A percentile compares a stretch with the other conserved stretches of the same genome.
These are phyloP conservation scores for Laspeyria flexula DNA, from an alignment of 2,888 invertebrate genomes.

Conservation along the genomic window DNA sequence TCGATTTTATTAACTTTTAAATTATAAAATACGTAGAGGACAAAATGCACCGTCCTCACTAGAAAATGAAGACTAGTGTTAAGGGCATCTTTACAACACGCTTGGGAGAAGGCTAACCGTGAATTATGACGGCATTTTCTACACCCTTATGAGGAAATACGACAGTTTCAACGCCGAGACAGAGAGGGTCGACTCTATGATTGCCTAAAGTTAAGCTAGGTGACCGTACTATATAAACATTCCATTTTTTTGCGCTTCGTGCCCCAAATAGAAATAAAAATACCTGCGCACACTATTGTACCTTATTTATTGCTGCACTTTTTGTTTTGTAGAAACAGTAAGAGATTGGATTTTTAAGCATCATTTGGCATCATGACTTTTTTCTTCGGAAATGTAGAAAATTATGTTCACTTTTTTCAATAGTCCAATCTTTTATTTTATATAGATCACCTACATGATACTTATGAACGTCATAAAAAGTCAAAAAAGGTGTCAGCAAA, in stretches of 20 bases:
- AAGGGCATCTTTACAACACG: conserved; percentile 84
- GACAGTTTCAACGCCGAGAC: conserved; percentile 74
- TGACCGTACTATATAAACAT: conserved; percentile 49
- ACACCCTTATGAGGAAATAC: conserved; percentile 85
- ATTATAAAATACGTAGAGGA: conserved; percentile 53
- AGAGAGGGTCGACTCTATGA: conserved; percentile 72
- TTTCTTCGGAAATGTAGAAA: no score
- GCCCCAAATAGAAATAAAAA: conserved; percentile 30
- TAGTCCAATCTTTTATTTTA: no score
- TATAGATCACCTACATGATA: no score
- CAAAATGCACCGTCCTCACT: conserved; percentile 66
- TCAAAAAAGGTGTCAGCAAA: no score
- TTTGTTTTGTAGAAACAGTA: no score
- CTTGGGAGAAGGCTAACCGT: conserved; percentile 79
- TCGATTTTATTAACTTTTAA: conserved; percentile 28
- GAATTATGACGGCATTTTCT: conserved; percentile 83
- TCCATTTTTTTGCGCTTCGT: conserved; percentile 33
- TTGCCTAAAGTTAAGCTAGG: conserved; percentile 72
- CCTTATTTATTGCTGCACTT: background rate
- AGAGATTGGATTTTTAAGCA: no score
- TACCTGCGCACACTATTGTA: conserved; percentile 3
- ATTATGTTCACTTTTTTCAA: no score
- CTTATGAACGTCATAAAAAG: no score
- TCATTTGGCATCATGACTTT: no score
- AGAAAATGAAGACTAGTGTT: conserved; percentile 84